Conservation (phyloP, 1,140 invertebrate genomes). For the Temnothorax curvispinosus region DNA sequence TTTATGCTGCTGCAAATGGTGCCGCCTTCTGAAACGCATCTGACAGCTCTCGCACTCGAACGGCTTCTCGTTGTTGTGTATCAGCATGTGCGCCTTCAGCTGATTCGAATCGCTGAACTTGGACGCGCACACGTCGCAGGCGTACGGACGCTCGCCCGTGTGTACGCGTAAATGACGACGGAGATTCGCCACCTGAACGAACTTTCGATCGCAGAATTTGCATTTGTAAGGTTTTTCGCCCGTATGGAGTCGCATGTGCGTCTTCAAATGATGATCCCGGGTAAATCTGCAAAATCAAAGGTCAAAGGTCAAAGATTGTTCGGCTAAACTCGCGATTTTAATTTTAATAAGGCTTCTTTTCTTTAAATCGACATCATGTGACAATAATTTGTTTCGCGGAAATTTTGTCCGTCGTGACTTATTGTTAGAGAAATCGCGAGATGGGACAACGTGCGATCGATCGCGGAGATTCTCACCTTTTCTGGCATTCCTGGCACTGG, state of each 20-base stretch:
- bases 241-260: slow-evolving; percentile 96
- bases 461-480: slow-evolving; percentile 85
- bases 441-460: not conserved
- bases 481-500: slow-evolving; percentile 97
- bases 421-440: not conserved
- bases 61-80: slow-evolving; percentile 96
- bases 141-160: slow-evolving; percentile 97
- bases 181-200: slow-evolving; percentile 97
- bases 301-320: not conserved
- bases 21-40: slow-evolving; percentile 92
- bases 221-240: slow-evolving; percentile 98
- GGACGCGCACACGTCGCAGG: slow-evolving; percentile 94
- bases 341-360: too few species aligned
- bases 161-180: slow-evolving; percentile 97
- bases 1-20: slow-evolving; percentile 94
- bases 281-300: slow-evolving; percentile 89
- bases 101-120: slow-evolving; percentile 98
- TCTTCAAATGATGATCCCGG: slow-evolving; percentile 97
- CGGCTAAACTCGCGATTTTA: not conserved
- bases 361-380: too few species aligned
- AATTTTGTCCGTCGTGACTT: not conserved
- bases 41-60: slow-evolving; percentile 92
- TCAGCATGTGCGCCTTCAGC: slow-evolving; percentile 95
- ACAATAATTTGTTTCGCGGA: not conserved
- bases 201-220: slow-evolving; percentile 95